A percentile compares a stretch with the other conserved stretches of the same genome.
phyloP scores from a whole-genome alignment of 2,888 invertebrate genomes.

The Hyles lineata region DNA sequence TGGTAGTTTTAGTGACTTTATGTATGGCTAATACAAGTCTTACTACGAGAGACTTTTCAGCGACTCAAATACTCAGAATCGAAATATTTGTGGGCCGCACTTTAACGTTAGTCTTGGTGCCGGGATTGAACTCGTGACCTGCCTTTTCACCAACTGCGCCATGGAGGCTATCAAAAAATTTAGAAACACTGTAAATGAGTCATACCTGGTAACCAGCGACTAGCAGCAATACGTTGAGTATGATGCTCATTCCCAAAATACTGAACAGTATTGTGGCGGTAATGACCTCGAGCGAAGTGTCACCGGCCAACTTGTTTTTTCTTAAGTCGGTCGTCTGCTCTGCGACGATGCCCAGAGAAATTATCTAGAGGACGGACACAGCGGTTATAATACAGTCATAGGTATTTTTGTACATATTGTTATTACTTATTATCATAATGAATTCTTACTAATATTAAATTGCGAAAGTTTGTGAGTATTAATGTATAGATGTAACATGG shows the following conservation, averaged over 20 bases:
- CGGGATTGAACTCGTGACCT: too few relatives aligned
- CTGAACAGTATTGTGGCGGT: conserved; percentile 73
- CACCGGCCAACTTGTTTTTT: conserved; percentile 53
- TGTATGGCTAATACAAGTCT: too few relatives aligned
- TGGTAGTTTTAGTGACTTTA: too few relatives aligned
- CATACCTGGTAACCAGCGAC: conserved; percentile 73
- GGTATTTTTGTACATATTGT: not conserved
- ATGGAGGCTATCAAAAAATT: not conserved
- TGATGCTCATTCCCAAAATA: conserved; percentile 76
- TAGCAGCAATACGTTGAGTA: conserved; percentile 70
- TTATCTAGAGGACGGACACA: conserved; percentile 53
- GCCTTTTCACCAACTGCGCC: too few relatives aligned
- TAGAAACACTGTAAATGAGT: not conserved
- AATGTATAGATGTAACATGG: too few relatives aligned
- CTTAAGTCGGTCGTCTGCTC: conserved; percentile 68
- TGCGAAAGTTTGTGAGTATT: too few relatives aligned
- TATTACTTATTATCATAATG: not conserved
- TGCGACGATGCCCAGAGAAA: conserved; percentile 62
- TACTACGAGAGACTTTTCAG: too few relatives aligned
- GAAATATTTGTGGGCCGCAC: too few relatives aligned
- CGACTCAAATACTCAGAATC: too few relatives aligned
- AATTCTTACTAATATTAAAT: conserved; percentile 1
- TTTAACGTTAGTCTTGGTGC: too few relatives aligned
- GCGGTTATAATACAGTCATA: not conserved
- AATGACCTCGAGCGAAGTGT: conserved; percentile 62